Evolutionary conservation across 1,140 invertebrate species (phyloP).

Genomic region (Drosophila baimaii): DNA sequence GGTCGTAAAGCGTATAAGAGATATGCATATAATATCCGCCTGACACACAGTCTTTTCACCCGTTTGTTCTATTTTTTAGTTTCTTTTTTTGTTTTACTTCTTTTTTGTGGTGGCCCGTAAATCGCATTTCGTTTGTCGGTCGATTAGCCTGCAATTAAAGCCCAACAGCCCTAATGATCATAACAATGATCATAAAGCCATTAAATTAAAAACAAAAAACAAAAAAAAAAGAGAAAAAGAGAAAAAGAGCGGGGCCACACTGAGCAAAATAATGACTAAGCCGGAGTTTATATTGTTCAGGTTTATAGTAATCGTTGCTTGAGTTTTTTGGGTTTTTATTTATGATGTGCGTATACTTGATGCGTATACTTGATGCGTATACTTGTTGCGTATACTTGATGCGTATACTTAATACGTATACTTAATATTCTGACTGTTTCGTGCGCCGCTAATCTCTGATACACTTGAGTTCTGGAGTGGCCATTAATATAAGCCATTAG

Average conservation of each 20-base stretch:
- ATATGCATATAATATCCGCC: conserved; percentile 43
- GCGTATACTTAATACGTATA: conserved; percentile 17
- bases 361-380: too few species aligned
- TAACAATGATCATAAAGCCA: conserved; percentile 51
- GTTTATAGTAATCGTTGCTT: too few species aligned
- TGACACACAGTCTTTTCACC: conserved; percentile 17
- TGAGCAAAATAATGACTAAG: conserved; percentile 8
- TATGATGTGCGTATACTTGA: neutral
- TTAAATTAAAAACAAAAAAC: conserved; percentile 34
- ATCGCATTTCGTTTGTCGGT: conserved; percentile 63
- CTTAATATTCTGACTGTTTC: conserved; percentile 13
- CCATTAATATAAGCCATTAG: conserved; percentile 28
- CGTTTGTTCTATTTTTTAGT: neutral
- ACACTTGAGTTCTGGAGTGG: conserved; percentile 29
- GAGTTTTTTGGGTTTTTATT: neutral
- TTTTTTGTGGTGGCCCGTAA: conserved; percentile 21
- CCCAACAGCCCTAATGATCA: conserved; percentile 43
- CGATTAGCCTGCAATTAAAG: conserved; percentile 54
- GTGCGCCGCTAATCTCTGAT: neutral
- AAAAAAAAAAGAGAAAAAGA: neutral
- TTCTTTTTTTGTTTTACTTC: neutral
- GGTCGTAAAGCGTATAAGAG: conserved; percentile 38
- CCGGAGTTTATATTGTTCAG: neutral
- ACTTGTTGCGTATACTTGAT: conserved; percentile 24
- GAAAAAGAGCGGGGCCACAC: neutral